Conservation (phyloP, 2,888 invertebrate species). For the Nymphalis urticae region DNA sequence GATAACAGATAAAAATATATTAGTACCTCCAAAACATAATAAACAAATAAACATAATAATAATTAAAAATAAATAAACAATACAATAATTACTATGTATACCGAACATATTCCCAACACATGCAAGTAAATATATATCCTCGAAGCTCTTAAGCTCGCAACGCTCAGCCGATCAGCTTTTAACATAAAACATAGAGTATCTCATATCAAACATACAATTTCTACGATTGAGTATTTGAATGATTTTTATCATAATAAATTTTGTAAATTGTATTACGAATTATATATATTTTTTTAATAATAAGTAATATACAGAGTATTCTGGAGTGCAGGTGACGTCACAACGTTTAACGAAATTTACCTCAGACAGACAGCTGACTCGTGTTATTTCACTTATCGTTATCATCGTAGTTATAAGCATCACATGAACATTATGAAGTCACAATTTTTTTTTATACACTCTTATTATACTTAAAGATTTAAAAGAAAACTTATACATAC, state of each 20-base stretch:
- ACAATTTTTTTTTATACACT: too few relatives aligned
- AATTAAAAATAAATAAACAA: conserved; percentile 24
- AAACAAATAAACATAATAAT: conserved; percentile 33
- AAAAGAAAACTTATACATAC: too few relatives aligned
- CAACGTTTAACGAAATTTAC: too few relatives aligned
- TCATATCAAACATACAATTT: background rate
- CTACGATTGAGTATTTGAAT: too few relatives aligned
- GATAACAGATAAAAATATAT: conserved; percentile 77
- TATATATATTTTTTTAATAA: too few relatives aligned
- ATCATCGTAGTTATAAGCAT: too few relatives aligned
- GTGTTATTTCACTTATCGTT: too few relatives aligned
- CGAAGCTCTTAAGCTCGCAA: conserved; percentile 19
- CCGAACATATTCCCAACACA: conserved; percentile 23
- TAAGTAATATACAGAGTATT: background rate
- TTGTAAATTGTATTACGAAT: too few relatives aligned
- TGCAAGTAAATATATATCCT: conserved; percentile 17
- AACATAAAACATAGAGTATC: conserved; percentile 6
- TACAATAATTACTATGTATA: conserved; percentile 1
- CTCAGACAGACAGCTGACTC: too few relatives aligned
- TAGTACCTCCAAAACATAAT: conserved; percentile 66
- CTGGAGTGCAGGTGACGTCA: background rate
- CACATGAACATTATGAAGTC: too few relatives aligned
- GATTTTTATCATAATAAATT: too few relatives aligned
- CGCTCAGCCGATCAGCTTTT: conserved; percentile 13
- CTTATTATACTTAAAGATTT: too few relatives aligned